These are phyloP conservation scores for Phoenicopterus ruber DNA, from an alignment of 2,113 vertebrate species.

Conservation along the genomic window DNA sequence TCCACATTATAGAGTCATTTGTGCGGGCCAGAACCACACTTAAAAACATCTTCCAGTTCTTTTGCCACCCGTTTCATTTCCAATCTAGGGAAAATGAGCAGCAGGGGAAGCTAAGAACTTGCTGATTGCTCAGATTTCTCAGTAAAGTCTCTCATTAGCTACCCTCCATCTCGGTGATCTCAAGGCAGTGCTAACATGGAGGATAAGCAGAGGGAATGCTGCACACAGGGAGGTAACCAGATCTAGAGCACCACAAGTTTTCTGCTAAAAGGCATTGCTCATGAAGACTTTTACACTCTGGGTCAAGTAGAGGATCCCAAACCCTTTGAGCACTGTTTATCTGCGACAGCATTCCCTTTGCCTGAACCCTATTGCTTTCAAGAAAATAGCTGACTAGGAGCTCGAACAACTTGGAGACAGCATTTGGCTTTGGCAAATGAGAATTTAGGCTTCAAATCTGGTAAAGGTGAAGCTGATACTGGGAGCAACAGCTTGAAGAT, in stretches of 20 bases:
- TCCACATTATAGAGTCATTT: neutral
- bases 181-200: neutral
- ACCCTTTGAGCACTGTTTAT: neutral
- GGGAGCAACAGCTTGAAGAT: neutral
- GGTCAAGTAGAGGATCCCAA: neutral
- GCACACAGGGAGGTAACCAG: neutral
- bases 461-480: neutral
- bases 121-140: neutral
- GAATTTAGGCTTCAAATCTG: neutral
- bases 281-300: neutral
- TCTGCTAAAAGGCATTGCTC: neutral
- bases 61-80: neutral
- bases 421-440: neutral
- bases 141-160: neutral
- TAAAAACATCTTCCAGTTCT: conserved; percentile 1
- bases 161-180: neutral
- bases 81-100: neutral
- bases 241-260: neutral
- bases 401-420: neutral
- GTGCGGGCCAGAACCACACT: neutral
- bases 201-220: neutral
- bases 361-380: neutral
- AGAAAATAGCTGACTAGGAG: neutral
- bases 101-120: neutral
- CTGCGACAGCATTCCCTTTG: neutral